Conservation (phyloP, 2,797 vertebrate genomes). For the Thunnus albacares region DNA sequence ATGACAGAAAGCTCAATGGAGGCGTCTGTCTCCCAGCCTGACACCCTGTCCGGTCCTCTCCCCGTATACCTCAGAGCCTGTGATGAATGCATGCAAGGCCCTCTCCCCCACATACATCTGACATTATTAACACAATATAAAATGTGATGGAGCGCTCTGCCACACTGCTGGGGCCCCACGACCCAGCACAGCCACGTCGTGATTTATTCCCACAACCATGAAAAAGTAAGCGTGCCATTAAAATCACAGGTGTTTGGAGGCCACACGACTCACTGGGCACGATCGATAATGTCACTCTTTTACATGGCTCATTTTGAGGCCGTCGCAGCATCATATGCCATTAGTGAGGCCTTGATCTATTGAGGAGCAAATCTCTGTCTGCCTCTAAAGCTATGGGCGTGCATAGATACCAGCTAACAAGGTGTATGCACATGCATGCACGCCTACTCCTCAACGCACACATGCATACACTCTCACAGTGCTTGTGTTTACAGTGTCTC, state of each 20-base stretch:
- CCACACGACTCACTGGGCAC: slow-evolving; percentile 70
- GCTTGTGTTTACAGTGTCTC: slow-evolving; percentile 76
- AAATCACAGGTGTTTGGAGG: slow-evolving; percentile 85
- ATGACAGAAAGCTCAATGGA: slow-evolving; percentile 85
- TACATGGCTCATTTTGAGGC: slow-evolving; percentile 83
- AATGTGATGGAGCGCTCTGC: slow-evolving; percentile 83
- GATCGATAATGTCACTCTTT: slow-evolving; percentile 87
- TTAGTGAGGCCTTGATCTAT: slow-evolving; percentile 83
- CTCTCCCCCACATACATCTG: slow-evolving; percentile 74
- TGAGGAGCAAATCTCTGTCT: slow-evolving; percentile 67
- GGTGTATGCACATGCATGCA: slow-evolving; percentile 53
- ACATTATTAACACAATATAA: slow-evolving; percentile 87
- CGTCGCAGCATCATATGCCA: slow-evolving; percentile 80
- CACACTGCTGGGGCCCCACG: slow-evolving; percentile 49
- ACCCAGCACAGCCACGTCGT: slow-evolving; percentile 62
- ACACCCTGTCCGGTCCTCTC: slow-evolving; percentile 72
- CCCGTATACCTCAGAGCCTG: slow-evolving; percentile 63
- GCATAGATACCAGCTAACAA: slow-evolving; percentile 67
- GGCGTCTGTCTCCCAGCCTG: slow-evolving; percentile 79
- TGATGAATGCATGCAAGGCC: slow-evolving; percentile 79
- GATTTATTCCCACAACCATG: slow-evolving; percentile 84
- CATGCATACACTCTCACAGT: slow-evolving; percentile 30
- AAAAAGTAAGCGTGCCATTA: slow-evolving; percentile 86
- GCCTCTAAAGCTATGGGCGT: slow-evolving; percentile 56
- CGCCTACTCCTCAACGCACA: slow-evolving; percentile 31